Conservation (phyloP, 2,888 invertebrate genomes). For the Eurois occulta region DNA sequence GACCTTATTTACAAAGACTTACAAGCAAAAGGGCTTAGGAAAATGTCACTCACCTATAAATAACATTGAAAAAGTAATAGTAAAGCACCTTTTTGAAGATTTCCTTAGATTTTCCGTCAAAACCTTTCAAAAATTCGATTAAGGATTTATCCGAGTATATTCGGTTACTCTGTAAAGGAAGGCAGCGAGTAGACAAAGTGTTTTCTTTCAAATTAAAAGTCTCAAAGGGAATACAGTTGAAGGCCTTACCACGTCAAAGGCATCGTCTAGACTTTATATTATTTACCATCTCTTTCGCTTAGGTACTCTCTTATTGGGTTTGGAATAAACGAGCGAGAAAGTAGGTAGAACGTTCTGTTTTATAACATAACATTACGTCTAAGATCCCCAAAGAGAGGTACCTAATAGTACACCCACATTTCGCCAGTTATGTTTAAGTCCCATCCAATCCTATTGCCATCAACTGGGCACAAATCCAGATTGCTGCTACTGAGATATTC, state of each 20-base stretch:
- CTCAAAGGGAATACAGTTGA: slow-evolving; percentile 1
- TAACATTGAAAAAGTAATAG: slow-evolving; percentile 26
- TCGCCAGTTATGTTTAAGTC: too few relatives aligned
- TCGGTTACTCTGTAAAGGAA: neutral
- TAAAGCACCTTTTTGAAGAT: slow-evolving; percentile 1
- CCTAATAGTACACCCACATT: too few relatives aligned
- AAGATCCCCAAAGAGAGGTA: neutral
- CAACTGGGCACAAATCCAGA: too few relatives aligned
- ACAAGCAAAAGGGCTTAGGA: slow-evolving; percentile 48
- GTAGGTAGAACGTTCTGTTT: neutral
- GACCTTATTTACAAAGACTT: slow-evolving; percentile 60
- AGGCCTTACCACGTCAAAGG: slow-evolving; percentile 21
- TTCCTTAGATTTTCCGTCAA: neutral
- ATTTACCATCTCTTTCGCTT: slow-evolving; percentile 15
- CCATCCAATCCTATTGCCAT: too few relatives aligned
- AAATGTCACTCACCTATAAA: slow-evolving; percentile 58
- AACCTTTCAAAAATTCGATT: slow-evolving; percentile 31
- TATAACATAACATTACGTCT: neutral
- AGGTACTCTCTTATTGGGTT: slow-evolving; percentile 3
- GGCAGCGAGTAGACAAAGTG: slow-evolving; percentile 1
- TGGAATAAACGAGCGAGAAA: slow-evolving; percentile 8
- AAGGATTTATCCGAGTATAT: slow-evolving; percentile 10
- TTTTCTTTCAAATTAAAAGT: slow-evolving; percentile 16
- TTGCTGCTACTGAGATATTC: too few relatives aligned
- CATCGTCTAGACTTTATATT: slow-evolving; percentile 27